Conservation (phyloP, 1,140 invertebrate species). For the Drosophila oshimai region DNA sequence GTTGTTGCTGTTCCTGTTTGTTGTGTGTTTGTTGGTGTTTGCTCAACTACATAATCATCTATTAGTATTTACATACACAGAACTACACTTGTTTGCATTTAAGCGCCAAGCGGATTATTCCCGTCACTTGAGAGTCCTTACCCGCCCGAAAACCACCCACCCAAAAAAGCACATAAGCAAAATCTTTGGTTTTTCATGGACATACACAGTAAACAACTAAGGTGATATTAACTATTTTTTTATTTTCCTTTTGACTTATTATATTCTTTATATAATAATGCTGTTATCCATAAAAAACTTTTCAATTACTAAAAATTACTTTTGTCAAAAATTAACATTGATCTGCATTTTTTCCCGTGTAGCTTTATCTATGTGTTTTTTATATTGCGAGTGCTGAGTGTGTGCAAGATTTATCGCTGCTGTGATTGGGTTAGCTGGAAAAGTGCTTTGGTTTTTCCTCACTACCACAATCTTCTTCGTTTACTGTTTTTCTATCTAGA, state of each 20-base stretch:
- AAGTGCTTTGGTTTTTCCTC: slow-evolving; percentile 34
- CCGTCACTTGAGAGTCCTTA: slow-evolving; percentile 33
- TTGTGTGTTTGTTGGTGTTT: slow-evolving; percentile 64
- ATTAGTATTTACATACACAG: slow-evolving; percentile 80
- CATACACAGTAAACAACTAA: background rate
- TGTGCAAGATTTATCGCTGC: slow-evolving; percentile 51
- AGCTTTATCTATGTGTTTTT: slow-evolving; percentile 3
- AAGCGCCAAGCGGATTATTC: slow-evolving; percentile 75
- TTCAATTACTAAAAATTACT: too few relatives aligned
- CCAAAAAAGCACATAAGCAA: background rate
- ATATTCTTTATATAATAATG: too few relatives aligned
- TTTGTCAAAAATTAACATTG: background rate
- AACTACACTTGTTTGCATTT: slow-evolving; percentile 80
- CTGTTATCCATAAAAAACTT: too few relatives aligned
- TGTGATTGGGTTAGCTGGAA: slow-evolving; percentile 48
- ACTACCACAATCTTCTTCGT: slow-evolving; percentile 15
- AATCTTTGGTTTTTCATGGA: slow-evolving; percentile 9
- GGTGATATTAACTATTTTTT: too few relatives aligned
- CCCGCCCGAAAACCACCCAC: background rate
- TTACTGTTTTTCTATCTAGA: slow-evolving; percentile 1
- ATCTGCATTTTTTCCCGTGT: background rate
- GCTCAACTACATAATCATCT: slow-evolving; percentile 79
- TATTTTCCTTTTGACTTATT: too few relatives aligned
- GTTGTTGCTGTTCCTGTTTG: slow-evolving; percentile 35
- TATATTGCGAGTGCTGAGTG: slow-evolving; percentile 37